These are phyloP conservation scores for Melieria picta DNA, from an alignment of 2,888 invertebrate species.

Conservation along the genomic window DNA sequence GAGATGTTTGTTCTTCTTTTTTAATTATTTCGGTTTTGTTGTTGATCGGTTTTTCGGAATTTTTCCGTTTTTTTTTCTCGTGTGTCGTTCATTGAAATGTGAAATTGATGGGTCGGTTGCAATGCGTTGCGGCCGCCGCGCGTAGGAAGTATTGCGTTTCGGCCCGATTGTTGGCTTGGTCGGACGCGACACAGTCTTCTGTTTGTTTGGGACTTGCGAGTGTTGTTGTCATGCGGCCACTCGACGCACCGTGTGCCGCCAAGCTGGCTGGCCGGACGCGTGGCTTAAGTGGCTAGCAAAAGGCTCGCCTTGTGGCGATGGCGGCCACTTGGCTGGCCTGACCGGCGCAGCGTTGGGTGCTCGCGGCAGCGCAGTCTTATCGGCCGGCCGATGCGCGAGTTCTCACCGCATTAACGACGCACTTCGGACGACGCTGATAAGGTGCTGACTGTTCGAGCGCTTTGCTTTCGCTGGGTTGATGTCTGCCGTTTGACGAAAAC, in stretches of 20 bases:
- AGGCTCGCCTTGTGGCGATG: conserved; percentile 41
- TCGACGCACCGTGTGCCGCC: conserved; percentile 39
- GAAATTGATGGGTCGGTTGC: conserved; percentile 44
- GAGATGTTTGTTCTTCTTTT: conserved; percentile 36
- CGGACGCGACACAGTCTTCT: conserved; percentile 10
- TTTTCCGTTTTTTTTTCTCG: conserved; percentile 17
- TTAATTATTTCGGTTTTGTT: conserved; percentile 28
- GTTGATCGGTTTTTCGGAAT: conserved; percentile 24
- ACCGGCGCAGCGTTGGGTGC: conserved; percentile 52
- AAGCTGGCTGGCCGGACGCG: conserved; percentile 41
- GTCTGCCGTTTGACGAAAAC: no score
- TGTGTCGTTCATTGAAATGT: conserved; percentile 33
- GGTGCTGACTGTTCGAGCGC: background rate
- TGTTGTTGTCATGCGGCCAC: background rate
- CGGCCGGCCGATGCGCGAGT: conserved; percentile 30
- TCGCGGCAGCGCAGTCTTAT: conserved; percentile 49
- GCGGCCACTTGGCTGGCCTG: conserved; percentile 47
- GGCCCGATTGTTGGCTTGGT: conserved; percentile 33
- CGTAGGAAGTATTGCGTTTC: conserved; percentile 39
- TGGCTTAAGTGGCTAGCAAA: conserved; percentile 22
- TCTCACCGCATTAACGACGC: conserved; percentile 31
- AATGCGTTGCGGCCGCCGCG: conserved; percentile 40
- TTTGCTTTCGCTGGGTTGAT: no score
- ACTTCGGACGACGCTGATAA: conserved; percentile 25
- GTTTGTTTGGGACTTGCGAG: background rate